A percentile compares a stretch with the other conserved stretches of the same genome.
Evolutionary conservation across 2,797 vertebrate genomes (phyloP).

Genomic region (Buphagus erythrorhynchus): DNA sequence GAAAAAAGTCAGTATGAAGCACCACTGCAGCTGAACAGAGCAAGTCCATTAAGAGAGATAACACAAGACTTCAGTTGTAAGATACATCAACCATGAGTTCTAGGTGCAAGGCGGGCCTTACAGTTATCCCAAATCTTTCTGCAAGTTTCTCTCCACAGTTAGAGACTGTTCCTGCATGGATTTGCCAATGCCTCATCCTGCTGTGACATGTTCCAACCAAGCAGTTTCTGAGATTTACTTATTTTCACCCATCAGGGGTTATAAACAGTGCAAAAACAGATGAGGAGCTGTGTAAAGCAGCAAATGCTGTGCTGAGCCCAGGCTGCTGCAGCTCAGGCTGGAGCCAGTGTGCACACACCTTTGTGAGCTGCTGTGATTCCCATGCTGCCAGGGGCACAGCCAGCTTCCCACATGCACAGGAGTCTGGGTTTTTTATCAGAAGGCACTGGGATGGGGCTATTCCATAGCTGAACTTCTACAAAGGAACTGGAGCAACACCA

Average conservation of each 20-base stretch:
- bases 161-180: background rate
- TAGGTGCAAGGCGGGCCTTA: background rate
- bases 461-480: background rate
- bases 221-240: background rate
- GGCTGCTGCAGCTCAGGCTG: background rate
- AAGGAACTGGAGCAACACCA: background rate
- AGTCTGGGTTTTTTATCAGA: background rate
- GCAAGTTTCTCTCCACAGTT: background rate
- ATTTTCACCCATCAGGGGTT: background rate
- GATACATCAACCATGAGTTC: background rate
- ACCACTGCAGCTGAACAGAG: background rate
- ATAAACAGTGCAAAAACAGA: background rate
- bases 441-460: background rate
- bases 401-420: accelerated
- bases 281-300: background rate
- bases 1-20: background rate
- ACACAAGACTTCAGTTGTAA: background rate
- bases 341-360: background rate
- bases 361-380: background rate
- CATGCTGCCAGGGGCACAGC: background rate
- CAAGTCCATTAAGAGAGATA: background rate
- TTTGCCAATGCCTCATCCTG: background rate
- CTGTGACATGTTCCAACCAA: background rate
- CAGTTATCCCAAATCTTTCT: background rate
- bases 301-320: background rate